phyloP scores from a whole-genome alignment of 2,113 vertebrate species.

The Solea solea region DNA sequence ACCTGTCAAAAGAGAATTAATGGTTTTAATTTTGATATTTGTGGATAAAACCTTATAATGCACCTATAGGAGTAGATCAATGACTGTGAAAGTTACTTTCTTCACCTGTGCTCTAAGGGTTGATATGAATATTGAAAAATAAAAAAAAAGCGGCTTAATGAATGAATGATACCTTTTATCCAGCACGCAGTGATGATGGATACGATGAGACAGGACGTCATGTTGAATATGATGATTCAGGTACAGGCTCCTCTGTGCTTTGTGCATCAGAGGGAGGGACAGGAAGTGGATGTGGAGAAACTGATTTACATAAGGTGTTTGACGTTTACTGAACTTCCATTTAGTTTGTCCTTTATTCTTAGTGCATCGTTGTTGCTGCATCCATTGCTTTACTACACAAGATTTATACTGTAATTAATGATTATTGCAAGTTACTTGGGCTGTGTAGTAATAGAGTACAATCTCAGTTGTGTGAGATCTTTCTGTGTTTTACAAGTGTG shows the following conservation, averaged over 20 bases:
- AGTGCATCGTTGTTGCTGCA: too few species aligned
- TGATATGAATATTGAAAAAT: background rate
- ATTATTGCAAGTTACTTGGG: too few species aligned
- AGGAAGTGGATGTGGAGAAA: conserved; percentile 27
- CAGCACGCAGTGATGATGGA: conserved; percentile 14
- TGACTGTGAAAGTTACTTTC: background rate
- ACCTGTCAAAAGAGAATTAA: conserved; percentile 3
- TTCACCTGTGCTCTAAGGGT: too few species aligned
- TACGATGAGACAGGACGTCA: conserved; percentile 21
- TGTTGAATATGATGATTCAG: conserved; percentile 35
- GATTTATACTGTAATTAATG: too few species aligned
- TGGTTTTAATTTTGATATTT: too few species aligned
- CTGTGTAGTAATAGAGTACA: too few species aligned
- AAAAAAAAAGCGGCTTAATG: background rate
- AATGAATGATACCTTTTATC: conserved; percentile 44
- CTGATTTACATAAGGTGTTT: background rate
- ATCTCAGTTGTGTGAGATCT: too few species aligned
- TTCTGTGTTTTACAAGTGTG: too few species aligned
- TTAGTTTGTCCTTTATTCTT: too few species aligned
- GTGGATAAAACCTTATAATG: too few species aligned
- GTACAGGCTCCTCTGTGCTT: conserved; percentile 8
- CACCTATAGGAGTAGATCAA: background rate
- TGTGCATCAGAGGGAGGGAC: conserved; percentile 6
- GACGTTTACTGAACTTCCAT: too few species aligned
- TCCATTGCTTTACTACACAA: too few species aligned